Evolutionary conservation across 2,113 vertebrate species (phyloP), one percentile per base, ranked within the genome.

Genomic region (Myrmophylax atrothorax): DNA sequence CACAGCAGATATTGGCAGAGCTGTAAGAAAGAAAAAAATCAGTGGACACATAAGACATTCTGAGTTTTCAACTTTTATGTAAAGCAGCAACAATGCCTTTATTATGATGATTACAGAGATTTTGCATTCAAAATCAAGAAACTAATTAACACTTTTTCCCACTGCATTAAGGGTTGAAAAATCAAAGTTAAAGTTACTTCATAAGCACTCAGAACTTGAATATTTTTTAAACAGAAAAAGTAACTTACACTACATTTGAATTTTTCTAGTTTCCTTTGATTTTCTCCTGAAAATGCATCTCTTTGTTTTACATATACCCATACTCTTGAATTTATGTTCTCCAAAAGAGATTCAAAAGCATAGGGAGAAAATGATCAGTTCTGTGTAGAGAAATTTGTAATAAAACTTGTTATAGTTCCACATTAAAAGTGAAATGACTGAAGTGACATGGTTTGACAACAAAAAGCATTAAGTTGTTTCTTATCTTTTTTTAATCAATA

Each of bases 11-110:
- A 97, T 93, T 98, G 98, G 98, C 97, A 98, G 98, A 95, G 98
- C 98, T 98, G 98, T 98, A 98, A 97, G 95, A 96, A 96, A 98
- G 94, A 93, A 98, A 98, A 97, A 98, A 98, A 97, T 97, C 97
- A 98, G 97, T 98, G 96, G 95, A 97, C 95, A 98, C 92, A 83
- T 88, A 97, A 68, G 85, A 98, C 94, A 97, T 96, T 97, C 87
- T 79, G 63, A 97, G 90, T 95, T 96, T 95, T 89, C 96, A 97
- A 93, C 82, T 97, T 97, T 96, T 95, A 96, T 97, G 94, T 97
- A 98, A 98, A 97, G 97, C 96, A 98, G 78, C 78, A 96, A 86
- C 88, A 97, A 97, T 90, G 93, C 89, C 81, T 96, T 96, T 93
- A 95, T 94, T 94, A 94, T 83, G 94, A 96, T 3, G 3, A 89